These are phyloP conservation scores for Harmothoe impar DNA, from an alignment of 2,888 invertebrate species.

Conservation along the genomic window DNA sequence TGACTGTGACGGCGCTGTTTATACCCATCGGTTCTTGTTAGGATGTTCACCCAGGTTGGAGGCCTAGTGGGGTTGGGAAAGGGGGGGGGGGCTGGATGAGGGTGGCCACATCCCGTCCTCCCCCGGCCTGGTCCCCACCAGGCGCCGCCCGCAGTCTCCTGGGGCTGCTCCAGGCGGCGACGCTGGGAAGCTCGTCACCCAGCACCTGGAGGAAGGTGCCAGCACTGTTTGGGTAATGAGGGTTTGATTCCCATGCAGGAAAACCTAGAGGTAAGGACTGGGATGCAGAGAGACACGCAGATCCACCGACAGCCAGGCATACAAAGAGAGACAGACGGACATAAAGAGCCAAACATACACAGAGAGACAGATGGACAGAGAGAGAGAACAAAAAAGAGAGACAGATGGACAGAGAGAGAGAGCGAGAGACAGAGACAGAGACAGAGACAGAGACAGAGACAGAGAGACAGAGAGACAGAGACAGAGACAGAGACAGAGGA, in stretches of 20 bases:
- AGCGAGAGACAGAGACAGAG: too few species aligned
- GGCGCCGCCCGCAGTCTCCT: too few species aligned
- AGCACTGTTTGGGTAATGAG: neutral
- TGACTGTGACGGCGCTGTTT: constrained; percentile 51
- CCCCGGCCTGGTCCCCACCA: too few species aligned
- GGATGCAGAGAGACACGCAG: neutral
- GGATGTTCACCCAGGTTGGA: neutral
- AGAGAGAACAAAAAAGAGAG: neutral
- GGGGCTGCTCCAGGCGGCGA: too few species aligned
- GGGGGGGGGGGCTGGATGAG: neutral
- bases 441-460: too few species aligned
- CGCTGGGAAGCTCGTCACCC: neutral
- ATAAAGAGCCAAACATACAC: neutral
- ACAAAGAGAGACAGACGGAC: neutral
- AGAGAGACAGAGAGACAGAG: too few species aligned
- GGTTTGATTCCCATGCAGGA: neutral
- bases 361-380: neutral
- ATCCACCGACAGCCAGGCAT: neutral
- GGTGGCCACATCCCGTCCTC: neutral
- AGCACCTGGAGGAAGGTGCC: neutral
- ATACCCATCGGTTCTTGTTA: constrained; percentile 48
- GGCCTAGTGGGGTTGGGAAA: neutral
- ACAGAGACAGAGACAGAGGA: too few species aligned
- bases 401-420: too few species aligned
- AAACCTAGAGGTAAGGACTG: neutral